Percentiles rank a stretch among this genome's conserved stretches.
phyloP scores from a whole-genome alignment of 2,797 vertebrate species.

The Iguana delicatissima region DNA sequence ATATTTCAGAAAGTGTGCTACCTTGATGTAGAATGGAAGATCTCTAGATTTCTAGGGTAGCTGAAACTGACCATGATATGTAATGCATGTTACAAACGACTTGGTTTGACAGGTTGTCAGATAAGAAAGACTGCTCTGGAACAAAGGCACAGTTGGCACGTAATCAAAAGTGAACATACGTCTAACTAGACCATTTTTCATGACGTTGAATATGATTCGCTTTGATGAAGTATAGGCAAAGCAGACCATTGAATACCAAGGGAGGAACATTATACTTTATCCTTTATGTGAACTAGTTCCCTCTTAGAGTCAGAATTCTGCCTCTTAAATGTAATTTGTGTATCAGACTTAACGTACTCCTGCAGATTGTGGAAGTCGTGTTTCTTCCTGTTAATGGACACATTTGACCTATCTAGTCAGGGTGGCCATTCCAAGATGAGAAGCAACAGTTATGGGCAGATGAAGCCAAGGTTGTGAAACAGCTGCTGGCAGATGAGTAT shows the following conservation, averaged over 20 bases:
- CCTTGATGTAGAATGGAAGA: constrained; percentile 64
- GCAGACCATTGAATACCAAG: background rate
- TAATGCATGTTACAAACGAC: constrained; percentile 28
- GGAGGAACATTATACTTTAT: background rate
- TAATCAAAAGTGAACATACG: background rate
- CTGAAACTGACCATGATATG: background rate
- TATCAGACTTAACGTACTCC: background rate
- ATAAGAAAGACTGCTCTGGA: background rate
- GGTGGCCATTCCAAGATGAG: background rate
- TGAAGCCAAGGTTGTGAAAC: background rate
- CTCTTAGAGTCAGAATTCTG: background rate
- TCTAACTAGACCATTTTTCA: constrained; percentile 17
- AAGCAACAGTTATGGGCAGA: constrained; percentile 8
- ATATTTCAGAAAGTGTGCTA: constrained; percentile 42
- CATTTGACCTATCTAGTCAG: background rate
- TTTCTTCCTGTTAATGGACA: background rate
- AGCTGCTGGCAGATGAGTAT: background rate
- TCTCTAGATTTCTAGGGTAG: background rate
- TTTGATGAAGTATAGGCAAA: constrained; percentile 1
- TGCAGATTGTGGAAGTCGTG: background rate
- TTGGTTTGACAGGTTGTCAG: constrained; percentile 22
- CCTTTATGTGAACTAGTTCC: background rate
- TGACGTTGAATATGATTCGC: background rate
- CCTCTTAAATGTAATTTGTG: background rate
- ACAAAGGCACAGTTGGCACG: constrained; percentile 21